These are phyloP conservation scores for Plagiodera versicolora DNA, from an alignment of 2,888 invertebrate genomes.

Conservation along the genomic window DNA sequence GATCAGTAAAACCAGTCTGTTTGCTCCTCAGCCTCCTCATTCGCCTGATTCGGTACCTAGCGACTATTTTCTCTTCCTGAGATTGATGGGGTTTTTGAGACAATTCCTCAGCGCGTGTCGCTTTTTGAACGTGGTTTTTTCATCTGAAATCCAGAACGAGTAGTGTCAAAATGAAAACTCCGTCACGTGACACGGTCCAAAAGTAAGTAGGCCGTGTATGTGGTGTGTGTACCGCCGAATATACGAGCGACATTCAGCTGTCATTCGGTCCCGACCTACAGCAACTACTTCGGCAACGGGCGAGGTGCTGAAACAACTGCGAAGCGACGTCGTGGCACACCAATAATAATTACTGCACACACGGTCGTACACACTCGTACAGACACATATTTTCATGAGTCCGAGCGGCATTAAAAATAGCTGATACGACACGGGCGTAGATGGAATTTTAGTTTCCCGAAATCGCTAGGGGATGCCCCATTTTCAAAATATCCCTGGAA, in stretches of 20 bases:
- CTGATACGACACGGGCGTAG: neutral
- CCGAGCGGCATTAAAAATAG: neutral
- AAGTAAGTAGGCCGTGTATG: neutral
- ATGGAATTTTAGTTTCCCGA: neutral
- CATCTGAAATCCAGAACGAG: too few relatives aligned
- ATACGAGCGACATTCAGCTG: slow-evolving; percentile 19
- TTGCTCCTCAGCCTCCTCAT: too few relatives aligned
- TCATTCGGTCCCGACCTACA: slow-evolving; percentile 27
- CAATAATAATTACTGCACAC: neutral
- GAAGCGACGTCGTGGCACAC: neutral
- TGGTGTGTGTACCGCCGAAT: neutral
- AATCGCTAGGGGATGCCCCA: neutral
- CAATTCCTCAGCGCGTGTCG: too few relatives aligned
- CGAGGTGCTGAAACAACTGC: slow-evolving; percentile 9
- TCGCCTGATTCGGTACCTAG: too few relatives aligned
- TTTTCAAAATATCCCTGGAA: too few relatives aligned
- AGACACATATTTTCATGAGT: neutral
- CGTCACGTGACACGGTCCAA: too few relatives aligned
- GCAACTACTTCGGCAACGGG: slow-evolving; percentile 29
- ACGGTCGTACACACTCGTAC: neutral
- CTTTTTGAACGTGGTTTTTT: too few relatives aligned
- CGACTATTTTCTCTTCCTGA: too few relatives aligned
- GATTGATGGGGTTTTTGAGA: too few relatives aligned
- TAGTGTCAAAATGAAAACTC: too few relatives aligned
- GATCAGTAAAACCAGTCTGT: too few relatives aligned